Evolutionary conservation across 2,888 invertebrate genomes (phyloP).

Genomic region (Masnerella sp.): DNA sequence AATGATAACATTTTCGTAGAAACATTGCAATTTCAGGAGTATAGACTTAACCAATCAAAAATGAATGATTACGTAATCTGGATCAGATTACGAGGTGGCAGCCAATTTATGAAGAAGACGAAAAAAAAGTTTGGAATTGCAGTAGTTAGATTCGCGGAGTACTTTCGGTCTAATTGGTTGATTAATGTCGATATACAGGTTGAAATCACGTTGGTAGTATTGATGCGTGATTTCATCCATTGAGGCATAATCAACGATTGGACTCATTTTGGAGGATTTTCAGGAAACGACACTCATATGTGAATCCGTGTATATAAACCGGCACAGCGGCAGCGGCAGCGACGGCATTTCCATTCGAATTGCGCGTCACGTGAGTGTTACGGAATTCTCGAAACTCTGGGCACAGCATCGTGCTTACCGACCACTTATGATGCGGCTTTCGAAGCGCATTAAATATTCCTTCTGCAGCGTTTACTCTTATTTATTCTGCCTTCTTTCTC

Average conservation of each 20-base stretch:
- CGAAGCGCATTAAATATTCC: conserved; percentile 56
- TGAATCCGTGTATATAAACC: conserved; percentile 45
- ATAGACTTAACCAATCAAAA: too few species aligned
- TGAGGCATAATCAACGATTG: conserved; percentile 44
- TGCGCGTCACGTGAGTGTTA: conserved; percentile 52
- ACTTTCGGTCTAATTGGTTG: conserved; percentile 32
- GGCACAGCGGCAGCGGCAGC: conserved; percentile 24
- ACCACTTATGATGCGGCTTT: conserved; percentile 58
- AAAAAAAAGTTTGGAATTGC: conserved; percentile 6
- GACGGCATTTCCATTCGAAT: conserved; percentile 55
- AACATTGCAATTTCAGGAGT: too few species aligned
- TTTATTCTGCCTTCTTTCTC: conserved; percentile 52
- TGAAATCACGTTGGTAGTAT: conserved; percentile 32
- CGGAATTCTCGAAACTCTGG: conserved; percentile 51
- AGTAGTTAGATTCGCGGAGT: conserved; percentile 11
- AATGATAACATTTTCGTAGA: too few species aligned
- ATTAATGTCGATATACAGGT: conserved; percentile 36
- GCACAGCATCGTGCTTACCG: conserved; percentile 46
- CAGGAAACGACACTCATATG: conserved; percentile 47
- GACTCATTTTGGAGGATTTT: conserved; percentile 45
- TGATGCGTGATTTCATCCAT: conserved; percentile 40
- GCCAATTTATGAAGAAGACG: too few species aligned
- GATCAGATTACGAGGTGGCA: too few species aligned
- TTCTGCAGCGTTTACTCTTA: conserved; percentile 51
- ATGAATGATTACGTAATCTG: too few species aligned